A percentile compares a stretch with the other conserved stretches of the same genome.
Conservation (phyloP, 2,888 invertebrate species). For the Limnephilus rhombicus region DNA sequence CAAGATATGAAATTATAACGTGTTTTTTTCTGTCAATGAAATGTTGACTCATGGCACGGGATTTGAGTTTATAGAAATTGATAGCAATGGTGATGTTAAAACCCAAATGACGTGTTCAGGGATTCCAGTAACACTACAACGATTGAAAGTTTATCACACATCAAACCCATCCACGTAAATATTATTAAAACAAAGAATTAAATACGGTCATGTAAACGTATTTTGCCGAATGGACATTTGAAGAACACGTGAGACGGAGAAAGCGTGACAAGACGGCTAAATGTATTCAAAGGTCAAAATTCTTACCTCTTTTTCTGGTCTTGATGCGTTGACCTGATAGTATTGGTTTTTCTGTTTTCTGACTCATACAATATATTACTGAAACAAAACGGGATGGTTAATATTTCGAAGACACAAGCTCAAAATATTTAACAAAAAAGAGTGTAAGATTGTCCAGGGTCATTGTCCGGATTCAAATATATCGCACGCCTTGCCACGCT, state of each 20-base stretch:
- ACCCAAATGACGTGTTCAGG: too few species aligned
- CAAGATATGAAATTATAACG: too few species aligned
- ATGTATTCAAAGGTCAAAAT: slow-evolving; percentile 45
- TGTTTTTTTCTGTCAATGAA: too few species aligned
- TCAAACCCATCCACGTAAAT: background rate
- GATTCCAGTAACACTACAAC: background rate
- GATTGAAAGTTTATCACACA: background rate
- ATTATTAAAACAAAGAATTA: background rate
- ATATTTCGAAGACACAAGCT: background rate
- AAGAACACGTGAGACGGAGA: slow-evolving; percentile 32
- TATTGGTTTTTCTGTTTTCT: slow-evolving; percentile 99
- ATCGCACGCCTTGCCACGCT: slow-evolving; percentile 48
- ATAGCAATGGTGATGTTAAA: too few species aligned
- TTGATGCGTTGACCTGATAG: slow-evolving; percentile 99
- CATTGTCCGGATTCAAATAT: slow-evolving; percentile 59
- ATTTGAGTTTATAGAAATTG: too few species aligned
- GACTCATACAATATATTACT: slow-evolving; percentile 99
- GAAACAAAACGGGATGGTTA: slow-evolving; percentile 73
- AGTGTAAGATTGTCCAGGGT: slow-evolving; percentile 58
- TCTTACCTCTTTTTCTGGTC: slow-evolving; percentile 99
- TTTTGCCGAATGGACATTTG: slow-evolving; percentile 13
- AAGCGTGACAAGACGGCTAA: slow-evolving; percentile 30
- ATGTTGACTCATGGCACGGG: too few species aligned
- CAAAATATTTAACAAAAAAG: slow-evolving; percentile 7
- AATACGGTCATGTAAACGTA: background rate